Percentiles rank a stretch among this genome's conserved stretches.
Evolutionary conservation across 2,888 invertebrate genomes (phyloP).

Genomic region (Acleris literana): DNA sequence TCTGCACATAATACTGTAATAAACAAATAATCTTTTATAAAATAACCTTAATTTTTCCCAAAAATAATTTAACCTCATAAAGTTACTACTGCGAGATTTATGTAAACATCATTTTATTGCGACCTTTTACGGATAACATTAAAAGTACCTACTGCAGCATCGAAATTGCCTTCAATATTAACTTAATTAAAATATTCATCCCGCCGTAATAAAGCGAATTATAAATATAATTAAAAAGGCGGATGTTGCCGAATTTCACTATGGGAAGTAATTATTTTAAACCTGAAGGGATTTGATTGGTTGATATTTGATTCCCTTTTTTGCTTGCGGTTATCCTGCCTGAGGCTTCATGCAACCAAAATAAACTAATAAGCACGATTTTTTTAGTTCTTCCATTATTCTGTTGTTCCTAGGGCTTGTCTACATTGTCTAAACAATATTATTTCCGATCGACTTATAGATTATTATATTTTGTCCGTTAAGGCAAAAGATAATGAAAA

Average conservation of each 20-base stretch:
- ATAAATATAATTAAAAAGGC: constrained; percentile 64
- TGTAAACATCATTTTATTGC: constrained; percentile 25
- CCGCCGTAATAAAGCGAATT: constrained; percentile 50
- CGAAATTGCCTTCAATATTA: constrained; percentile 39
- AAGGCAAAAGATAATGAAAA: too few relatives aligned
- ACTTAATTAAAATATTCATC: constrained; percentile 59
- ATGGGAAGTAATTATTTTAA: constrained; percentile 10
- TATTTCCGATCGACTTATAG: too few relatives aligned
- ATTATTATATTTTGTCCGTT: too few relatives aligned
- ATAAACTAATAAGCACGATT: too few relatives aligned
- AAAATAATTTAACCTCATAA: not conserved
- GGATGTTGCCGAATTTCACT: constrained; percentile 42
- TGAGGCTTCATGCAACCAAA: not conserved
- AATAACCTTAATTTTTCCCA: not conserved
- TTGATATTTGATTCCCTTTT: not conserved
- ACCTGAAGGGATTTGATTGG: constrained; percentile 9
- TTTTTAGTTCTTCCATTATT: too few relatives aligned
- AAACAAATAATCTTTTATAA: too few relatives aligned
- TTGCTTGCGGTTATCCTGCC: not conserved
- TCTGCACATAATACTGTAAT: too few relatives aligned
- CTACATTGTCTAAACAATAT: too few relatives aligned
- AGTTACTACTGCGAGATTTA: constrained; percentile 8
- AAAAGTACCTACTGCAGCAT: constrained; percentile 32
- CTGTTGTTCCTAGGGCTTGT: too few relatives aligned
- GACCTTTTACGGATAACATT: constrained; percentile 20